These are phyloP conservation scores for Avahi laniger DNA, from an alignment of 2,797 vertebrate genomes.

Conservation along the genomic window DNA sequence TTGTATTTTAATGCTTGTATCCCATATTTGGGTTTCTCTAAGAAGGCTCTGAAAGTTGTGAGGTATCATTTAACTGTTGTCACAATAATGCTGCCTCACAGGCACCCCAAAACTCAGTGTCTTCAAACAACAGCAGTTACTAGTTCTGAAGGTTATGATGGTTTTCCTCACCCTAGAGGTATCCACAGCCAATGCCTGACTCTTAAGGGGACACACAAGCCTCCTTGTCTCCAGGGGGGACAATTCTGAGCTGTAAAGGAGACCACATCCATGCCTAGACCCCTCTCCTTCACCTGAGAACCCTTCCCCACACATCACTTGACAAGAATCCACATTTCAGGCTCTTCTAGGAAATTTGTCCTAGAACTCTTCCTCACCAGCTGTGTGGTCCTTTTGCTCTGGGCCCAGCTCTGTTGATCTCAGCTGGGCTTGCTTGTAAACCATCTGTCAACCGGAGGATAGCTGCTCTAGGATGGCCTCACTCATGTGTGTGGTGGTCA, in stretches of 20 bases:
- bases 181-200: background rate
- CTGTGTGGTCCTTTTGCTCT: background rate
- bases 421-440: background rate
- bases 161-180: background rate
- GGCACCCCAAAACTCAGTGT: background rate
- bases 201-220: background rate
- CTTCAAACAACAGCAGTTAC: background rate
- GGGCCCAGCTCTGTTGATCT: background rate
- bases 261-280: background rate
- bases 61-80: background rate
- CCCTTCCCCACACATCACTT: background rate
- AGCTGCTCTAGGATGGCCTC: background rate
- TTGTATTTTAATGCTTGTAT: background rate
- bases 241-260: background rate
- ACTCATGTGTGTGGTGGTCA: background rate
- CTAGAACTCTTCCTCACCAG: background rate
- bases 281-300: background rate
- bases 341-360: conserved; percentile 28
- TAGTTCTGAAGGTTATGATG: background rate
- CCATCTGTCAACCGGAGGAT: background rate
- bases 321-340: background rate
- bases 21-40: background rate
- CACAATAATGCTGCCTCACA: background rate
- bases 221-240: background rate
- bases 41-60: background rate